phyloP scores from a whole-genome alignment of 2,888 invertebrate genomes.

The Agrochola circellaris region DNA sequence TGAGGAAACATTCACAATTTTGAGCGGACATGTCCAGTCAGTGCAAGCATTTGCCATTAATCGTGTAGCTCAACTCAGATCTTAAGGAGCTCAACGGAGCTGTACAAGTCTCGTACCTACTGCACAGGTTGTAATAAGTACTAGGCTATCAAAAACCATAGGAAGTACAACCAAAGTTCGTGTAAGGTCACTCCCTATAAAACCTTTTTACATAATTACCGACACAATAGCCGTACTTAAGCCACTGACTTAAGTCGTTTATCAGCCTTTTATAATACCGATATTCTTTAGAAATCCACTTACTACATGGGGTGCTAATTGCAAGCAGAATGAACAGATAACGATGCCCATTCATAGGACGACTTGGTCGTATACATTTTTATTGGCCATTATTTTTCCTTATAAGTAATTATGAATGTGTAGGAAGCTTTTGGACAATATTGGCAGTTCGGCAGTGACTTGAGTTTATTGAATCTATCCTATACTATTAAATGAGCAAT shows the following conservation, averaged over 20 bases:
- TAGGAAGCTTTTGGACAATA: slow-evolving; percentile 37
- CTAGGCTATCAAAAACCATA: slow-evolving; percentile 13
- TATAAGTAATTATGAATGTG: slow-evolving; percentile 44
- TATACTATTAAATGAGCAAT: too few species aligned
- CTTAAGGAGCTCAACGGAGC: neutral
- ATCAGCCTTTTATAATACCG: slow-evolving; percentile 71
- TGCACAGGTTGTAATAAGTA: neutral
- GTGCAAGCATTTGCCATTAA: neutral
- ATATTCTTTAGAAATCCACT: slow-evolving; percentile 76
- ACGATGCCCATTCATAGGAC: slow-evolving; percentile 59
- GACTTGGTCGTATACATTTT: slow-evolving; percentile 35
- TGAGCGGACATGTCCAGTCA: neutral
- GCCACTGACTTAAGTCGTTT: slow-evolving; percentile 50
- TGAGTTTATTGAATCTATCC: neutral
- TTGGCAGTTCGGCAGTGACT: slow-evolving; percentile 16
- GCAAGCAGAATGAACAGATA: slow-evolving; percentile 73
- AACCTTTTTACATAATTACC: slow-evolving; percentile 41
- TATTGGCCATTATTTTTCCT: slow-evolving; percentile 48
- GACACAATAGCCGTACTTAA: slow-evolving; percentile 42
- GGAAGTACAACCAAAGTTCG: slow-evolving; percentile 19
- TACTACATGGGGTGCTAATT: slow-evolving; percentile 79
- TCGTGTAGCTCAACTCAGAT: neutral
- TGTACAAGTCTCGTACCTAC: too few species aligned
- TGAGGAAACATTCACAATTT: neutral
- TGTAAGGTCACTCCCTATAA: slow-evolving; percentile 28